Evolutionary conservation across 1,140 invertebrate species (phyloP).

Genomic region (Tetramorium simillimum): DNA sequence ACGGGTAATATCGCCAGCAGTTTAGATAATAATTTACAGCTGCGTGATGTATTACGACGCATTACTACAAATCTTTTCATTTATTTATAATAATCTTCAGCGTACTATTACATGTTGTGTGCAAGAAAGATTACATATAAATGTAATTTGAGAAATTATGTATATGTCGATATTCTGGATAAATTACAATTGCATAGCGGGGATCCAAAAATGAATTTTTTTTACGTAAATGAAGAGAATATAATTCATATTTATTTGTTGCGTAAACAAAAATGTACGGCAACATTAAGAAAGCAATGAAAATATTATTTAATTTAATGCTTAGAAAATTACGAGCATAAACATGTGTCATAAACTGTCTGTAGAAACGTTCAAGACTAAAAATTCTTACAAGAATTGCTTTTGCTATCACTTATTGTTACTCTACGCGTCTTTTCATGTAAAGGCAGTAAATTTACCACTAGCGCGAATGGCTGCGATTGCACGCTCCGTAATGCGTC

Average conservation of each 20-base stretch:
- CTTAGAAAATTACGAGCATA: neutral
- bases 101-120: conserved; percentile 38
- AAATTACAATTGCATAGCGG: neutral
- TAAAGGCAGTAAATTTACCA: conserved; percentile 27
- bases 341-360: neutral
- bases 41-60: conserved; percentile 34
- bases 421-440: neutral
- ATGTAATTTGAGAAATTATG: neutral
- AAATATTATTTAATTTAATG: neutral
- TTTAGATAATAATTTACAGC: conserved; percentile 62
- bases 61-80: conserved; percentile 55
- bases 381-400: conserved; percentile 23
- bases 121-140: neutral
- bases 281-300: neutral
- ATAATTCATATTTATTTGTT: neutral
- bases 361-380: neutral
- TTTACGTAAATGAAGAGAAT: neutral
- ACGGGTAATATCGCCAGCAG: conserved; percentile 47
- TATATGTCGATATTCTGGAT: neutral
- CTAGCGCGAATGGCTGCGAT: conserved; percentile 4
- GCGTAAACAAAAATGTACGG: neutral
- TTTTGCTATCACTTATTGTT: conserved; percentile 35
- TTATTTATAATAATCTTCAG: conserved; percentile 12
- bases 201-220: conserved; percentile 9
- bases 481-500: conserved; percentile 15